These are phyloP conservation scores for Ageneiosus marmoratus DNA, from an alignment of 2,113 vertebrate genomes.

Conservation along the genomic window DNA sequence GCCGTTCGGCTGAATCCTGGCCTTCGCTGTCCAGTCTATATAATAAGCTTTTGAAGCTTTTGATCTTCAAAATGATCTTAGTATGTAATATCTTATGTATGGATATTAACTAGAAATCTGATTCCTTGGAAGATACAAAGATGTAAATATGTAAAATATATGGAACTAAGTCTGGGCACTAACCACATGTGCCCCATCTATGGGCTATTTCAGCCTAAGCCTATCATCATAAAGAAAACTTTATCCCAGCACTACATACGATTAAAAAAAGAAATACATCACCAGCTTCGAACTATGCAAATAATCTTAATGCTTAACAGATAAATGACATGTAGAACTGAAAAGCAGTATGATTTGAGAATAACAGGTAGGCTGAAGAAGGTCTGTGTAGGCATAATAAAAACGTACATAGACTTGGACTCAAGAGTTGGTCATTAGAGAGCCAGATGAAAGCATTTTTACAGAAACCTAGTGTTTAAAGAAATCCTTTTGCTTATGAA, in stretches of 20 bases:
- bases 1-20: conserved; percentile 6
- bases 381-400: neutral
- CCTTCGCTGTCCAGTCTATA: neutral
- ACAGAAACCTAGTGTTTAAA: neutral
- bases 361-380: neutral
- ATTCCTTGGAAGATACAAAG: neutral
- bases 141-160: too few species aligned
- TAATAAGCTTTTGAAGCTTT: neutral
- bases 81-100: neutral
- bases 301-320: neutral
- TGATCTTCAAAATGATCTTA: neutral
- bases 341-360: neutral
- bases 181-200: neutral
- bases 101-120: conserved; percentile 10
- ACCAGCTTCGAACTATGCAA: neutral
- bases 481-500: neutral
- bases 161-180: too few species aligned
- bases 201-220: neutral
- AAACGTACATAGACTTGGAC: neutral
- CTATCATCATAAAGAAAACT: neutral
- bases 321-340: neutral
- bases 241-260: neutral
- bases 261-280: neutral
- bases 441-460: neutral
- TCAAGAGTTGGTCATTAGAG: neutral